Base-by-base conservation (phyloP, 1,140 invertebrate genomes). In the Agrilus planipennis region DNA sequence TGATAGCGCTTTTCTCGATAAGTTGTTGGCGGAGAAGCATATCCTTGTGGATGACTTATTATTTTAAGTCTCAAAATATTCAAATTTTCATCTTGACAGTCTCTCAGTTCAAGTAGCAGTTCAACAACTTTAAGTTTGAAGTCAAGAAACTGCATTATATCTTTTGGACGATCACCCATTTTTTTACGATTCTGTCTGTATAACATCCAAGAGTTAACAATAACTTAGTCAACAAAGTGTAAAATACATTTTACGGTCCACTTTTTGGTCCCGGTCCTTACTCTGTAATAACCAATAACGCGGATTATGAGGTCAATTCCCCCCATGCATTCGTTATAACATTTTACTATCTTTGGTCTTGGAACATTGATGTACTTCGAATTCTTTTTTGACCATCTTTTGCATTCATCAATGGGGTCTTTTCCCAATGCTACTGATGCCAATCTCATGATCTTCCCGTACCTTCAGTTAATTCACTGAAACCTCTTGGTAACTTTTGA, bases 151-250 rank as follows among this genome's bases (percentile, higher is more conserved):
- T 36, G 12, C 34, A 36, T 17, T 9, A 36, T 36, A 7, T 36
- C 34, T 16, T 21, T 16, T 21, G 15, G 15, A 9, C 9, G 19
- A 17, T 15, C 12, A 4, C 21, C 17, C 3, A 29, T 10, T 18
- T n/a, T 3, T 18, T 42, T 22, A 15, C 9, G 3, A 30, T 41
- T 30, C 10, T 14, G n/a, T 43, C 35, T 32, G 39, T 45, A 45
- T 14, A 22, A 17, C 19, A 34, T 27, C 41, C 45, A 47, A 9
- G 41, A 3, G 19, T 41, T 41, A n/a, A 25, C 36, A 17, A 39
- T 12, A 11, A 16, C 36, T 27, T 39, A 38, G 15, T 47, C 45
- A 28, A 47, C 4, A 15, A 44, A 47, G 40, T 44, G 45, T 20
- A 37, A 25, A 25, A 47, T 37, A 22, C 12, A 19, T 28, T 36